These are phyloP conservation scores for Isoperla grammatica DNA, from an alignment of 2,888 invertebrate species.

Conservation along the genomic window DNA sequence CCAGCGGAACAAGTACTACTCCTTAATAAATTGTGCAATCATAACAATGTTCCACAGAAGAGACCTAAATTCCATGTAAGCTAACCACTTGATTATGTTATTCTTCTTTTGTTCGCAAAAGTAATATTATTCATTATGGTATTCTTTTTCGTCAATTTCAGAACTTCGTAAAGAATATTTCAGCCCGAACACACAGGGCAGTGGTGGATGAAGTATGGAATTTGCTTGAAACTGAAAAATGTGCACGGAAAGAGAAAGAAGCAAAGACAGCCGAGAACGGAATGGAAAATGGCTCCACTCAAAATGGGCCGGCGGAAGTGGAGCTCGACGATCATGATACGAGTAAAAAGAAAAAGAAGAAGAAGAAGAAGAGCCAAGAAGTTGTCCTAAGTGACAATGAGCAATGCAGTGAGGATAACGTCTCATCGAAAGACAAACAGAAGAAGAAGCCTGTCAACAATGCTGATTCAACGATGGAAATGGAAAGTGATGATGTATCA, in stretches of 20 bases:
- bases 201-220: slow-evolving; percentile 66
- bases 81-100: not conserved
- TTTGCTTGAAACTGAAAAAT: slow-evolving; percentile 42
- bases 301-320: no score
- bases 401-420: slow-evolving; percentile 49
- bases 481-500: slow-evolving; percentile 13
- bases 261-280: slow-evolving; percentile 31
- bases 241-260: slow-evolving; percentile 28
- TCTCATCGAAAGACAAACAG: slow-evolving; percentile 45
- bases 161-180: slow-evolving; percentile 63
- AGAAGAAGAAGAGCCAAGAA: slow-evolving; percentile 34
- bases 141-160: slow-evolving; percentile 39
- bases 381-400: slow-evolving; percentile 40
- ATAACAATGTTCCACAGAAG: slow-evolving; percentile 81
- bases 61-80: slow-evolving; percentile 64
- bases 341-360: slow-evolving; percentile 37
- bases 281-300: slow-evolving; percentile 1
- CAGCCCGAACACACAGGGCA: slow-evolving; percentile 49
- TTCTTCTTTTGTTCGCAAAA: slow-evolving; percentile 6
- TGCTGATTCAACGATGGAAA: slow-evolving; percentile 21
- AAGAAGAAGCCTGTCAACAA: slow-evolving; percentile 29
- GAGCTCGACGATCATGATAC: slow-evolving; percentile 14
- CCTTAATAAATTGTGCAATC: slow-evolving; percentile 62
- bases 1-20: slow-evolving; percentile 54
- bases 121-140: slow-evolving; percentile 1